phyloP scores from a whole-genome alignment of 2,113 vertebrate species.

The Crotalus tigris region DNA sequence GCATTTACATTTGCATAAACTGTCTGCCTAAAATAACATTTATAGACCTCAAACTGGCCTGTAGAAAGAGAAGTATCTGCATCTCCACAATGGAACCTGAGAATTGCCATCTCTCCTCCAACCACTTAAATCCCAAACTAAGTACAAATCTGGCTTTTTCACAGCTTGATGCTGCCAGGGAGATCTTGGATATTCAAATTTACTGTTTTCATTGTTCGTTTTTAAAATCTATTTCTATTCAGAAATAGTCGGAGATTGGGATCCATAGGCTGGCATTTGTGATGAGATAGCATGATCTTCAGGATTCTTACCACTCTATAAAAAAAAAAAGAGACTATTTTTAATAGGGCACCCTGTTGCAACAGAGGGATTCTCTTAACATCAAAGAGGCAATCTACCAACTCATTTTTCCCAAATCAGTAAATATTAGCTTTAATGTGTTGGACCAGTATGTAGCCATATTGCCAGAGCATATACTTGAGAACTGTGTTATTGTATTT shows the following conservation, averaged over 20 bases:
- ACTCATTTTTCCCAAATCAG: neutral
- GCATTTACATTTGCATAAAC: neutral
- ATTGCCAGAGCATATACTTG: too few relatives aligned
- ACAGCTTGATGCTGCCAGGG: neutral
- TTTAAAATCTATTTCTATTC: neutral
- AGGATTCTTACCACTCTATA: neutral
- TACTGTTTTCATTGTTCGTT: neutral
- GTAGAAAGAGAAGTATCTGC: neutral
- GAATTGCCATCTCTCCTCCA: neutral
- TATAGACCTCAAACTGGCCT: neutral
- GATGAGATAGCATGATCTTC: neutral
- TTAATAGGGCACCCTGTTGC: neutral
- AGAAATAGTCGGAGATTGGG: neutral
- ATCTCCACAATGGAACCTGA: neutral
- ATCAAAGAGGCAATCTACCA: neutral
- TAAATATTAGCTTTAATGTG: neutral
- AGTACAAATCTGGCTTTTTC: neutral
- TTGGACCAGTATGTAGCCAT: too few relatives aligned
- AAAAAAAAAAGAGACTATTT: neutral
- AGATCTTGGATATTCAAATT: neutral
- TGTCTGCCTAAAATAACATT: neutral
- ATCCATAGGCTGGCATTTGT: neutral
- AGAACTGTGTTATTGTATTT: too few relatives aligned
- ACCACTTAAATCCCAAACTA: neutral
- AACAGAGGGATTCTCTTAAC: neutral